Evolutionary conservation across 2,113 vertebrate species (phyloP), one percentile per base, ranked within the genome.

Genomic region (Forbesichthys papilliferus): DNA sequence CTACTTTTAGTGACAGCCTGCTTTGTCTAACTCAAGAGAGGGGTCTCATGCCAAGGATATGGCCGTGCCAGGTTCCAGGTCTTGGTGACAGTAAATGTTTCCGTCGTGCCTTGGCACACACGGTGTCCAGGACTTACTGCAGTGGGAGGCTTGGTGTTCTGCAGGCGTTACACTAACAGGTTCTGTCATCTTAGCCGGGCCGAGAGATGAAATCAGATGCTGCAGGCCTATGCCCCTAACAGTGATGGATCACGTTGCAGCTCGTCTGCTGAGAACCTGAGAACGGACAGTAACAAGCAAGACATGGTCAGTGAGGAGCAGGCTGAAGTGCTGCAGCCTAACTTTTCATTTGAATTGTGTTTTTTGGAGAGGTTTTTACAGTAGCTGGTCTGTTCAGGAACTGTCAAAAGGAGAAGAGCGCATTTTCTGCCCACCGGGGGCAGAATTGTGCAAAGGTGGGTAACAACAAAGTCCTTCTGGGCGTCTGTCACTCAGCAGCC

Each of bases 61-160:
- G 68, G 75, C 60, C 69, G 56, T 61, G 81, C 82, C 85, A 79
- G 75, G 67, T 66, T 79, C 78, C 73, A 64, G 74, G 63, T 76
- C 77, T 65, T 11, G 0, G 82, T 85, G 88, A 86, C 82, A 85
- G 68, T 82, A 86, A 87, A 73, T 57, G 69, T 76, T 87, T 73
- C 62, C 77, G 80, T 86, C 84, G 74, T 73, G 72, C 84, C 81
- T 84, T 88, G 84, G 74, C 87, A 87, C 80, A 65, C 83, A 62
- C 75, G 58, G 75, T 70, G 68, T 72, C 36, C 74, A 83, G 78
- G 81, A 88, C 78, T 75, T 58, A 8, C 11, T 58, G 27, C 27
- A 27, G 27, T 27, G 27, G 27, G 56, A 27, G 56, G 27, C 27
- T 27, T 27, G 56, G 60, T 65, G 60, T 71, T 82, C 73, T 65